Percentiles rank a stretch among this genome's conserved stretches.
Evolutionary conservation across 1,140 invertebrate genomes (phyloP).

Genomic region (Hyles vespertilio): DNA sequence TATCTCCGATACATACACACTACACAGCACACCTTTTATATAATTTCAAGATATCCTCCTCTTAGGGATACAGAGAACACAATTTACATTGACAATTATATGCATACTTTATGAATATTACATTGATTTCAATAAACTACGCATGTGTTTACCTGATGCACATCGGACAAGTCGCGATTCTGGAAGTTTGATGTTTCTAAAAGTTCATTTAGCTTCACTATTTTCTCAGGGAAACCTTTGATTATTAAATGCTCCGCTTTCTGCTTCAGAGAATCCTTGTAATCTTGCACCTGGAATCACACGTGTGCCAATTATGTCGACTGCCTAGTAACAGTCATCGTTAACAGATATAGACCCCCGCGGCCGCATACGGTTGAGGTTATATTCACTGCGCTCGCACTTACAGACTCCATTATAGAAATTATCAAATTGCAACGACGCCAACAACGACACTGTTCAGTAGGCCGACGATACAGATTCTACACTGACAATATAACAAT

Average conservation of each 20-base stretch:
- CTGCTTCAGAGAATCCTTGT: conserved; percentile 87
- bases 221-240: conserved; percentile 93
- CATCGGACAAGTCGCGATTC: conserved; percentile 83
- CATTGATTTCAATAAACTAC: neutral
- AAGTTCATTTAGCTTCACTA: conserved; percentile 90
- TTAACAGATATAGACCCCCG: conserved; percentile 25
- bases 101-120: too few species aligned
- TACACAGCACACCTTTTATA: too few species aligned
- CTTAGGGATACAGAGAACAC: too few species aligned
- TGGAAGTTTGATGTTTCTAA: conserved; percentile 87
- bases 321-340: conserved; percentile 18
- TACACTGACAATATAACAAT: conserved; percentile 1
- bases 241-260: conserved; percentile 91
- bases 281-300: conserved; percentile 85
- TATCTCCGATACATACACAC: too few species aligned
- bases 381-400: conserved; percentile 31
- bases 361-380: conserved; percentile 47
- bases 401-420: conserved; percentile 19
- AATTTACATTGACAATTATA: too few species aligned
- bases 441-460: neutral
- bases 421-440: neutral
- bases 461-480: neutral
- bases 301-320: conserved; percentile 18
- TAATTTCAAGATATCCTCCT: too few species aligned
- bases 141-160: conserved; percentile 77